Evolutionary conservation across 1,140 invertebrate genomes (phyloP), one percentile per base, ranked within the genome.

Genomic region (Musca domestica): DNA sequence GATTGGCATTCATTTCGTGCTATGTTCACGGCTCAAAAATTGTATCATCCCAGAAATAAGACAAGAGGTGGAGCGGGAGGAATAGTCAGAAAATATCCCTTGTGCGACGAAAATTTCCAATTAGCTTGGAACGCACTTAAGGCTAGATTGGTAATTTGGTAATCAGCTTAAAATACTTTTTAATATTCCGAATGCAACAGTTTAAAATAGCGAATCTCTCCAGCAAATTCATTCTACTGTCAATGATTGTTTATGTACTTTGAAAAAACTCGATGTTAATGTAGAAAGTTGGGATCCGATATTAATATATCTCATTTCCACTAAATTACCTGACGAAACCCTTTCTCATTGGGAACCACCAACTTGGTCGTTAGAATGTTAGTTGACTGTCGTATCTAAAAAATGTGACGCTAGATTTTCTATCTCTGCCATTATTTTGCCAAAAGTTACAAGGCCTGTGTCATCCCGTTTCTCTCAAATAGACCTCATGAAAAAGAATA

Each of bases 1-100:
- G 12, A 65, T 19, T 65, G 63, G 63, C 63, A 17, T 10, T 52
- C 52, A 6, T 67, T 67, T 23, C 51, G 66, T 12, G 51, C 56
- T 19, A 49, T 67, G 49, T 67, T 67, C 17, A 67, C 66, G 22
- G 66, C 51, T 10, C 9, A 17, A 10, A 52, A 52, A 52, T 10
- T 52, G 5, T 52, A 22, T 20, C 49, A 52, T 17, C 49, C 23
- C 2, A 5, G 17, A 5, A 52, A 52, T 20, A 52, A 52, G 23
- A 52, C 49, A 9, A 61, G 56, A 30, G 22, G 56, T 15, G 56
- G 23, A 52, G 49, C 49, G 5, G 17, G 49, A 3, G 49, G 19
- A 9, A 52, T 52, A 52, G 49, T 52, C 4, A 52, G 23, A 52
- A 52, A 10, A 54, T 54, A 27, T 54, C 52, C 22, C 6, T 23